Evolutionary conservation across 2,888 invertebrate genomes (phyloP).

Genomic region (Agrotis exclamationis): DNA sequence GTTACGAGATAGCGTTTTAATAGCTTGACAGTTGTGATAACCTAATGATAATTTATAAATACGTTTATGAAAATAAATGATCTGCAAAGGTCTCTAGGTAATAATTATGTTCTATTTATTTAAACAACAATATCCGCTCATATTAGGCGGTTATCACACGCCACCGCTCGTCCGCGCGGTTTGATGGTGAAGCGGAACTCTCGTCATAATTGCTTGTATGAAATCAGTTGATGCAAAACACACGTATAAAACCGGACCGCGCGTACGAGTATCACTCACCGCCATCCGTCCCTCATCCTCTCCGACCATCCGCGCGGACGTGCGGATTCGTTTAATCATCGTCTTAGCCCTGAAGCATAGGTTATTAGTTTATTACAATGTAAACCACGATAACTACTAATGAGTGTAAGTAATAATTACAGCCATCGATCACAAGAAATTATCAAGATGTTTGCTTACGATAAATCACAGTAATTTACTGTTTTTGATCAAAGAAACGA

Average conservation of each 20-base stretch:
- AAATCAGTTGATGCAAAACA: no score
- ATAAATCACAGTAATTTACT: conserved; percentile 48
- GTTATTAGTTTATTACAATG: conserved; percentile 23
- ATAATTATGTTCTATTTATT: conserved; percentile 1
- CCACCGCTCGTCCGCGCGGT: no score
- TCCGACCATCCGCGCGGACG: no score
- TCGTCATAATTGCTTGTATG: no score
- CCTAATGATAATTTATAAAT: neutral
- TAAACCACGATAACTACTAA: conserved; percentile 40
- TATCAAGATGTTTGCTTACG: conserved; percentile 51
- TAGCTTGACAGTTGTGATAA: conserved; percentile 34
- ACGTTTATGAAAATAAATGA: conserved; percentile 36
- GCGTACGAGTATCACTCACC: no score
- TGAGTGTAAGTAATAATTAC: conserved; percentile 49
- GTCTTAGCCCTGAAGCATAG: conserved; percentile 5
- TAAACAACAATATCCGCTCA: neutral
- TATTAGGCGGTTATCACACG: neutral
- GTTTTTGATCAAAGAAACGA: conserved; percentile 46
- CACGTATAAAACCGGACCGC: no score
- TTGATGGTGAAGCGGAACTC: no score
- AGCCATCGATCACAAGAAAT: conserved; percentile 51
- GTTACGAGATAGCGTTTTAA: conserved; percentile 3
- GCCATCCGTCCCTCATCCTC: no score
- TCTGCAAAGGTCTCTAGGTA: no score
- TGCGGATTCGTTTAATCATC: no score